Percentiles rank a stretch among this genome's conserved stretches.
Evolutionary conservation across 2,113 vertebrate genomes (phyloP).

Genomic region (Pseudonaja textilis): DNA sequence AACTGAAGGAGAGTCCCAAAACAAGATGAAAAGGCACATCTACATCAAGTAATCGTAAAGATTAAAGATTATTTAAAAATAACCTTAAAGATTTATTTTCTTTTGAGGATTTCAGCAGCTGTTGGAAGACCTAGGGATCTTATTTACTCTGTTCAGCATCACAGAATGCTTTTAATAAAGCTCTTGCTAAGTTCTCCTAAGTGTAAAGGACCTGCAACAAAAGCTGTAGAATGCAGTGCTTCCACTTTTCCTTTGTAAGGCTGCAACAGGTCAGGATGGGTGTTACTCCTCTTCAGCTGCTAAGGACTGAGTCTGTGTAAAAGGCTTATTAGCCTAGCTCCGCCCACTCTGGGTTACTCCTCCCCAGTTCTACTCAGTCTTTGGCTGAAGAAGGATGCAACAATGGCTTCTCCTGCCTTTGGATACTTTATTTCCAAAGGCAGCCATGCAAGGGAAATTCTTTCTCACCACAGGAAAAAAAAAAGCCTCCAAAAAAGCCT

Average conservation of each 20-base stretch:
- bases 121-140: not conserved
- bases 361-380: no score
- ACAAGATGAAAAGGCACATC: not conserved
- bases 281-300: no score
- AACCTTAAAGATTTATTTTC: not conserved
- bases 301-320: no score
- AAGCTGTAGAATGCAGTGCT: not conserved
- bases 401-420: no score
- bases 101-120: not conserved
- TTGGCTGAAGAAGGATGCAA: no score
- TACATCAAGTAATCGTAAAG: not conserved
- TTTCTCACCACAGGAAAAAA: no score
- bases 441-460: no score
- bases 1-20: not conserved
- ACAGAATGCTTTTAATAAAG: not conserved
- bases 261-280: no score
- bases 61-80: not conserved
- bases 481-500: no score
- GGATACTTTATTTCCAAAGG: no score
- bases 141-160: not conserved
- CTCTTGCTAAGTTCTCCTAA: not conserved
- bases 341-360: no score
- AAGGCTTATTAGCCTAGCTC: no score
- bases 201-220: not conserved
- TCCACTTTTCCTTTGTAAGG: not conserved